These are phyloP conservation scores for Trachops cirrhosus DNA, from an alignment of 2,797 vertebrate species.

Conservation along the genomic window DNA sequence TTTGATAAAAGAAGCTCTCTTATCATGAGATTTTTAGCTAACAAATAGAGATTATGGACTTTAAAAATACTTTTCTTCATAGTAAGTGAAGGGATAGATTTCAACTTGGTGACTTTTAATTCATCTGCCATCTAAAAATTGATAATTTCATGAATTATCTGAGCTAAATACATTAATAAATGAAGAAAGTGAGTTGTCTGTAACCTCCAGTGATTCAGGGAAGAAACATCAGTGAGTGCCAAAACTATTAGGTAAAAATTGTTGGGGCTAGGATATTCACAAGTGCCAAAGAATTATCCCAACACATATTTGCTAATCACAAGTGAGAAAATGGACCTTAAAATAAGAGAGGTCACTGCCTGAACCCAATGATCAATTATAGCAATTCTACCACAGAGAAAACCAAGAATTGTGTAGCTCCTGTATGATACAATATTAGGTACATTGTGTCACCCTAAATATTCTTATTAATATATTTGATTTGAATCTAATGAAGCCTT, in stretches of 20 bases:
- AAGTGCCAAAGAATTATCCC: neutral
- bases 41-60: neutral
- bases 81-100: neutral
- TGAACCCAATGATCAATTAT: neutral
- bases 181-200: neutral
- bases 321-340: neutral
- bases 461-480: neutral
- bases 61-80: conserved; percentile 11
- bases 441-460: neutral
- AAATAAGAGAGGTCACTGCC: neutral
- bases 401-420: neutral
- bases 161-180: neutral
- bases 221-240: neutral
- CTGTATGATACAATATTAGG: neutral
- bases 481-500: neutral
- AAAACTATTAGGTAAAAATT: neutral
- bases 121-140: neutral
- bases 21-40: neutral
- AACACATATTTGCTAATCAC: neutral
- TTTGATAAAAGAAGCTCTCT: neutral
- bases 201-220: neutral
- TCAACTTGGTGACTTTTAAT: neutral
- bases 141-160: neutral
- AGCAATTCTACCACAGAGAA: neutral
- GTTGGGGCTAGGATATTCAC: neutral